These are phyloP conservation scores for Forbesichthys papilliferus DNA, from an alignment of 2,113 vertebrate species.

Conservation along the genomic window DNA sequence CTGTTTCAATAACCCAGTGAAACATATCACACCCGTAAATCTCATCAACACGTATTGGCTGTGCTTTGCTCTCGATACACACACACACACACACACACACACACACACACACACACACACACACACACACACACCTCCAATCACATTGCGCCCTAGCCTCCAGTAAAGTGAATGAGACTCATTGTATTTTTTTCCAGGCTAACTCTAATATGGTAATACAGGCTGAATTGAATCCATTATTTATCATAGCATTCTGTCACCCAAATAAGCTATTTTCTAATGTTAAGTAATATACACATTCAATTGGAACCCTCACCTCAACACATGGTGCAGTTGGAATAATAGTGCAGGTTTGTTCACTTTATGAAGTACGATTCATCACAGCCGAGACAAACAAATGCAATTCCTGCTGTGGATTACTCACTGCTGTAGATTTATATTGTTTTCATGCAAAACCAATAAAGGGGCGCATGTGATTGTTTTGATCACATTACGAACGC, in stretches of 20 bases:
- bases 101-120: conserved; percentile 12
- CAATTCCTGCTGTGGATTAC: conserved; percentile 66
- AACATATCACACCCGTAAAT: conserved; percentile 55
- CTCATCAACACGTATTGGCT: conserved; percentile 25
- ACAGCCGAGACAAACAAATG: conserved; percentile 73
- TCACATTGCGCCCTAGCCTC: conserved; percentile 7
- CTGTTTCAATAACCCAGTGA: conserved; percentile 45
- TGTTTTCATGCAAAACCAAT: conserved; percentile 73
- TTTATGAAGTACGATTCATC: conserved; percentile 79
- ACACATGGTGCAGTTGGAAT: conserved; percentile 55
- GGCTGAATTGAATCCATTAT: conserved; percentile 70
- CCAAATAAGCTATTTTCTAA: conserved; percentile 68
- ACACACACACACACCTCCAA: conserved; percentile 7
- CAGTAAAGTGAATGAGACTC: conserved; percentile 18
- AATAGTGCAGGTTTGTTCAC: conserved; percentile 65
- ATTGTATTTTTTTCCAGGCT: conserved; percentile 4
- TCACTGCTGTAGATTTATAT: conserved; percentile 64
- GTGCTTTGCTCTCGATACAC: not conserved
- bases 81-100: conserved; percentile 10
- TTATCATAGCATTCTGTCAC: conserved; percentile 71
- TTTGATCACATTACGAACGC: conserved; percentile 60
- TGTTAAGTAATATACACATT: conserved; percentile 74
- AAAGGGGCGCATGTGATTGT: conserved; percentile 53
- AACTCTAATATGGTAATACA: conserved; percentile 66
- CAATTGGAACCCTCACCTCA: conserved; percentile 51